Conservation (phyloP, 1,140 invertebrate species). For the Copidosoma floridanum region DNA sequence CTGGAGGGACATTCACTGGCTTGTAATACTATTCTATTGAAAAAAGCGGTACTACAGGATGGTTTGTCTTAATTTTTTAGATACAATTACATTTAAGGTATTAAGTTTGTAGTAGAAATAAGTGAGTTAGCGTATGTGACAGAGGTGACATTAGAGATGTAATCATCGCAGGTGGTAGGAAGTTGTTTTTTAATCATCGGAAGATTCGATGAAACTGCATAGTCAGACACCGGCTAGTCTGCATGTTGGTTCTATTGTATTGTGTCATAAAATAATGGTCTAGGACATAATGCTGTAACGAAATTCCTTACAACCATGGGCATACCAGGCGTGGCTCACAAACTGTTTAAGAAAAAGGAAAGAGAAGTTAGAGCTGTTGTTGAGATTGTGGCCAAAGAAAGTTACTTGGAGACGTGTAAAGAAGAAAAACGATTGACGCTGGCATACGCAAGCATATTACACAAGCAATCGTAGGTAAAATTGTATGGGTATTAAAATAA, state of each 20-base stretch:
- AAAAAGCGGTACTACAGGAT: too few species aligned
- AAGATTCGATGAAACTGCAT: too few species aligned
- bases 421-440: background rate
- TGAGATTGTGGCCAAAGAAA: background rate
- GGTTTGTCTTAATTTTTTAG: too few species aligned
- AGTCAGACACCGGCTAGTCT: too few species aligned
- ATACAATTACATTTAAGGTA: too few species aligned
- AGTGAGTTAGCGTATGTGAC: background rate
- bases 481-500: too few species aligned
- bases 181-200: background rate
- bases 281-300: background rate
- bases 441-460: background rate
- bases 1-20: too few species aligned
- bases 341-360: background rate
- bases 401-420: background rate
- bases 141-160: background rate
- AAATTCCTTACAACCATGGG: background rate
- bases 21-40: too few species aligned
- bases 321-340: background rate
- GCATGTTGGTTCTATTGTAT: background rate
- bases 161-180: background rate
- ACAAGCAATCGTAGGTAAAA: background rate
- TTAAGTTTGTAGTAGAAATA: background rate
- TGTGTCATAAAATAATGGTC: background rate
- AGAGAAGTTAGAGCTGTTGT: background rate